phyloP scores from a whole-genome alignment of 2,113 vertebrate genomes.

The Cinclus cinclus region DNA sequence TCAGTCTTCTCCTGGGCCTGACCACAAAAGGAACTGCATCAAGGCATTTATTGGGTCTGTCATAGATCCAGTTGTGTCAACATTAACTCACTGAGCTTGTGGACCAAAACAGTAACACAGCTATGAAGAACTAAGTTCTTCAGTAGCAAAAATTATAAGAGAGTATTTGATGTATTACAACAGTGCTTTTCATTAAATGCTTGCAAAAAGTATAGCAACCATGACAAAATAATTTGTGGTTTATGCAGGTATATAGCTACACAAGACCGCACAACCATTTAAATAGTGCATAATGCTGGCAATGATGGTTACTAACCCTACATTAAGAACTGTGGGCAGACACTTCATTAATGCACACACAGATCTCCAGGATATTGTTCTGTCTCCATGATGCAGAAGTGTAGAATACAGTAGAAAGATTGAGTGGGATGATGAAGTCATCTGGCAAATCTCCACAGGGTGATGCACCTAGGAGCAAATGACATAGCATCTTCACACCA shows the following conservation, averaged over 20 bases:
- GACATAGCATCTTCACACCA: constrained; percentile 46
- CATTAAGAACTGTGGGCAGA: background rate
- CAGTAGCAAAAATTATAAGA: background rate
- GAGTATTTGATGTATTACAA: background rate
- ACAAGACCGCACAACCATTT: constrained; percentile 13
- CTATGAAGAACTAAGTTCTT: background rate
- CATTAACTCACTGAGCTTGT: background rate
- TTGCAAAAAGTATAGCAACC: constrained; percentile 16
- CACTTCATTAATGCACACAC: background rate
- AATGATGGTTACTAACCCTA: background rate
- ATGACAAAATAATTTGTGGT: constrained; percentile 49
- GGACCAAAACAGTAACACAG: background rate
- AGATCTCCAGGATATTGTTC: constrained; percentile 31
- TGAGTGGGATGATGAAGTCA: constrained; percentile 29
- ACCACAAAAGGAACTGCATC: background rate
- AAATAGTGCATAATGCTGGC: constrained; percentile 9
- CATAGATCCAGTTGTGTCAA: background rate
- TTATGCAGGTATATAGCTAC: constrained; percentile 18
- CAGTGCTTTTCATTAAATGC: constrained; percentile 35
- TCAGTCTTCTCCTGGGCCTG: background rate
- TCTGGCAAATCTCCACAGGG: constrained; percentile 33
- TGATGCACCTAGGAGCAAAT: constrained; percentile 43
- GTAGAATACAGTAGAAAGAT: background rate
- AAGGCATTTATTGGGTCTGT: background rate
- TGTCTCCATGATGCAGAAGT: constrained; percentile 11